Conservation (phyloP, 2,113 vertebrate genomes). For the Dasypus novemcinctus region DNA sequence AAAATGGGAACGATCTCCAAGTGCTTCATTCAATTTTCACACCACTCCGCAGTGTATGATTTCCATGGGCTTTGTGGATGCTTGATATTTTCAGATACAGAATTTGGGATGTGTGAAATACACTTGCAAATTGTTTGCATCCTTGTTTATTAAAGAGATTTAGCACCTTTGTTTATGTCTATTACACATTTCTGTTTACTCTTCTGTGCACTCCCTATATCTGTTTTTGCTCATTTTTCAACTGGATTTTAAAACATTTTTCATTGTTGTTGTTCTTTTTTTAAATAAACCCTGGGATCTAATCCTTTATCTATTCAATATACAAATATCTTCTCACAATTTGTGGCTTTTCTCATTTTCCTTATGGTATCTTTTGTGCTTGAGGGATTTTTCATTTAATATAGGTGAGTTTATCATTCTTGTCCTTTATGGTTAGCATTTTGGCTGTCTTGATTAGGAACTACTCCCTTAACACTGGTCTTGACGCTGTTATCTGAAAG, state of each 20-base stretch:
- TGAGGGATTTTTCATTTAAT: background rate
- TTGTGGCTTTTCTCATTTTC: background rate
- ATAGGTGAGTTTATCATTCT: background rate
- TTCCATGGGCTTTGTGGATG: accelerated
- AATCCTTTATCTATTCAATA: background rate
- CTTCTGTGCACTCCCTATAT: background rate
- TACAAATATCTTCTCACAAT: background rate
- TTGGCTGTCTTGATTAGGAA: background rate
- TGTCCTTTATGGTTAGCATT: background rate
- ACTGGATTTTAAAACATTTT: background rate
- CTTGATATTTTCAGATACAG: background rate
- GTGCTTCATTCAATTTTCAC: too few relatives aligned
- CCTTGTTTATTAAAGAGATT: background rate
- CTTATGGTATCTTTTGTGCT: background rate
- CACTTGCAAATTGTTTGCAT: background rate
- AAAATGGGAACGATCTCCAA: background rate
- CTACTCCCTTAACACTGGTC: background rate
- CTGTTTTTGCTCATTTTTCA: background rate
- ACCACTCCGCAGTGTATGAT: too few relatives aligned
- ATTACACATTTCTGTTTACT: background rate
- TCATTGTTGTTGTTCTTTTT: background rate
- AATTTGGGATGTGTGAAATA: background rate
- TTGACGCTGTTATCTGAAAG: background rate
- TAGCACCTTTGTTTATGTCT: background rate
- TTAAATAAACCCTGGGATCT: background rate